phyloP scores from a whole-genome alignment of 2,797 vertebrate species.

The Cyprinodon diabolis region DNA sequence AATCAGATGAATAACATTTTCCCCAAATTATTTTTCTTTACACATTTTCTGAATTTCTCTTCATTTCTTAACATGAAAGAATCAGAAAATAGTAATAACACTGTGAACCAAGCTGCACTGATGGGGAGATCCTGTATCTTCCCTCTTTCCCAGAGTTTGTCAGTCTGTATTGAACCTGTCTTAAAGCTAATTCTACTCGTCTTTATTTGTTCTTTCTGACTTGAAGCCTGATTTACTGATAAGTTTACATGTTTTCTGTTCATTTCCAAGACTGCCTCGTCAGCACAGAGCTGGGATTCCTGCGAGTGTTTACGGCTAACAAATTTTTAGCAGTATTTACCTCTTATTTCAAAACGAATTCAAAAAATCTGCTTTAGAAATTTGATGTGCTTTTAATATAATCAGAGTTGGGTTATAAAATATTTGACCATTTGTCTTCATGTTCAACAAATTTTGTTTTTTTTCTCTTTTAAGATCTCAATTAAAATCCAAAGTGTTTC shows the following conservation, averaged over 20 bases:
- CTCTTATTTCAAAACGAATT: not conserved
- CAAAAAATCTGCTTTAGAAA: constrained; percentile 4
- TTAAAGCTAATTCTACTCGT: not conserved
- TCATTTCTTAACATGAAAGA: not conserved
- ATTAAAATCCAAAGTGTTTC: not conserved
- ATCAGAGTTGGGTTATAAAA: not conserved
- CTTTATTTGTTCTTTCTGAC: not conserved
- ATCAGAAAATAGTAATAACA: constrained; percentile 15
- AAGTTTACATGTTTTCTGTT: not conserved
- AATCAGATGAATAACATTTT: not conserved
- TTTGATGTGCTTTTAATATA: constrained; percentile 53
- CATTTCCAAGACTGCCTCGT: constrained; percentile 25
- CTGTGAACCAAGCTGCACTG: constrained; percentile 49
- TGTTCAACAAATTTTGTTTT: not conserved
- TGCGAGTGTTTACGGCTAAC: not conserved
- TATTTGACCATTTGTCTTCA: constrained; percentile 5
- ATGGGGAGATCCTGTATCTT: constrained; percentile 18
- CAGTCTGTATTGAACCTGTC: constrained; percentile 11
- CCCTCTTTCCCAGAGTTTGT: constrained; percentile 16
- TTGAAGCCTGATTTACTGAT: not conserved
- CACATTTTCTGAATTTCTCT: not conserved
- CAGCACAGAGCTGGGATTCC: constrained; percentile 17
- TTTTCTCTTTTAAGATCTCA: not conserved
- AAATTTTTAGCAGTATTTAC: not conserved
- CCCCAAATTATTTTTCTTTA: not conserved